These are phyloP conservation scores for Knipowitschia caucasica DNA, from an alignment of 2,797 vertebrate species.

Conservation along the genomic window DNA sequence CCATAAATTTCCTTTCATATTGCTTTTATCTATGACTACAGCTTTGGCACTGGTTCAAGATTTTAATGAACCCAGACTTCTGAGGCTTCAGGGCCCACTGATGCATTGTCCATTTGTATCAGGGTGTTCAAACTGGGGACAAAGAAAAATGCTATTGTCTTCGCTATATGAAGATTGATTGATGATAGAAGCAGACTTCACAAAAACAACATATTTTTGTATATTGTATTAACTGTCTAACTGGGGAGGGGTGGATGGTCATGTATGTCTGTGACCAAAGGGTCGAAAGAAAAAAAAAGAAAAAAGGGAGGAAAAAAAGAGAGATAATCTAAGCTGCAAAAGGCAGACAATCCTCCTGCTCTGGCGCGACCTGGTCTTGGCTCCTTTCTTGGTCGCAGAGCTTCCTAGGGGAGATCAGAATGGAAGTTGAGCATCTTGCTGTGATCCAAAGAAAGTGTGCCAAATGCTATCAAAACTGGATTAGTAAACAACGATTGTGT, in stretches of 20 bases:
- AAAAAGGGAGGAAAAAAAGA: too few relatives aligned
- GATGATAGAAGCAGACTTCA: constrained; percentile 60
- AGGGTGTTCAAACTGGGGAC: constrained; percentile 61
- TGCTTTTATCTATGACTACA: constrained; percentile 77
- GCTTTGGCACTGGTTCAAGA: constrained; percentile 80
- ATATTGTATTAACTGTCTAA: constrained; percentile 53
- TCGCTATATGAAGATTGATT: constrained; percentile 71
- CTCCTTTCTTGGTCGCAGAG: constrained; percentile 76
- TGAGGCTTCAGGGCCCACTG: constrained; percentile 78
- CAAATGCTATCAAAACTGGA: constrained; percentile 86
- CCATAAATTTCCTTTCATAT: constrained; percentile 82
- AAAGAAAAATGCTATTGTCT: constrained; percentile 57
- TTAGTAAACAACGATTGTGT: constrained; percentile 80
- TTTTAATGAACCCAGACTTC: constrained; percentile 82
- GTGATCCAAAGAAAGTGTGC: constrained; percentile 84
- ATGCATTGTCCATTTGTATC: constrained; percentile 80
- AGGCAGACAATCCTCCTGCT: constrained; percentile 62
- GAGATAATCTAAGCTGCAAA: constrained; percentile 66
- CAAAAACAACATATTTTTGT: constrained; percentile 57
- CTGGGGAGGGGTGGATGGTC: constrained; percentile 23
- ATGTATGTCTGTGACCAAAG: constrained; percentile 40
- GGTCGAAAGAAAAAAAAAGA: constrained; percentile 73
- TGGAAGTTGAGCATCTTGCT: constrained; percentile 81
- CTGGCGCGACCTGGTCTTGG: constrained; percentile 68
- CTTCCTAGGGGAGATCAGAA: constrained; percentile 81